Evolutionary conservation across 2,888 invertebrate species (phyloP).

Genomic region (Timandra comae): DNA sequence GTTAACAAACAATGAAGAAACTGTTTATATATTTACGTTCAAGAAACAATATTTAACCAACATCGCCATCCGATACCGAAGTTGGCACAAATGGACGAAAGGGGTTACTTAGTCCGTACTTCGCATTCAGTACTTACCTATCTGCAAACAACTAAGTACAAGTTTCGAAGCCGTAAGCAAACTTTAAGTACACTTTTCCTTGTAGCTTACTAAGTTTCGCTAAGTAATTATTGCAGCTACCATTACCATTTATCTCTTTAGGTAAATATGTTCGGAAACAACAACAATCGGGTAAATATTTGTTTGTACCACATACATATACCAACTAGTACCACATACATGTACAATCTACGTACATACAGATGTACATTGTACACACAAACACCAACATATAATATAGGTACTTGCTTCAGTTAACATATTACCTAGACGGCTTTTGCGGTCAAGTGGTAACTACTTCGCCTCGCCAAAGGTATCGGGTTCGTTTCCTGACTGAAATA

Average conservation of each 20-base stretch:
- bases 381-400: too few species aligned
- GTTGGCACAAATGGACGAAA: slow-evolving; percentile 6
- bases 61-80: slow-evolving; percentile 2
- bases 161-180: slow-evolving; percentile 21
- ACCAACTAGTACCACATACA: too few species aligned
- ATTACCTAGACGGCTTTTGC: too few species aligned
- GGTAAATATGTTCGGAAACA: not conserved
- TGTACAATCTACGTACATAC: too few species aligned
- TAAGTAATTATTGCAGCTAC: slow-evolving; percentile 24
- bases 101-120: slow-evolving; percentile 7
- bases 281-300: not conserved
- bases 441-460: too few species aligned
- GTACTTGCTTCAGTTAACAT: too few species aligned
- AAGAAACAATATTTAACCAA: too few species aligned
- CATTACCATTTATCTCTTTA: slow-evolving; percentile 15
- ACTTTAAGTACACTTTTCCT: slow-evolving; percentile 24
- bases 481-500: too few species aligned
- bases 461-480: too few species aligned
- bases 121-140: slow-evolving; percentile 19
- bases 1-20: too few species aligned
- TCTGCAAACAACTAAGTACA: slow-evolving; percentile 18
- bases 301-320: slow-evolving; percentile 1
- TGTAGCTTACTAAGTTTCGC: slow-evolving; percentile 22
- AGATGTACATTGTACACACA: too few species aligned
- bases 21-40: too few species aligned